Base-by-base conservation (phyloP, 1,140 invertebrate species). In the Bombus affinis region DNA sequence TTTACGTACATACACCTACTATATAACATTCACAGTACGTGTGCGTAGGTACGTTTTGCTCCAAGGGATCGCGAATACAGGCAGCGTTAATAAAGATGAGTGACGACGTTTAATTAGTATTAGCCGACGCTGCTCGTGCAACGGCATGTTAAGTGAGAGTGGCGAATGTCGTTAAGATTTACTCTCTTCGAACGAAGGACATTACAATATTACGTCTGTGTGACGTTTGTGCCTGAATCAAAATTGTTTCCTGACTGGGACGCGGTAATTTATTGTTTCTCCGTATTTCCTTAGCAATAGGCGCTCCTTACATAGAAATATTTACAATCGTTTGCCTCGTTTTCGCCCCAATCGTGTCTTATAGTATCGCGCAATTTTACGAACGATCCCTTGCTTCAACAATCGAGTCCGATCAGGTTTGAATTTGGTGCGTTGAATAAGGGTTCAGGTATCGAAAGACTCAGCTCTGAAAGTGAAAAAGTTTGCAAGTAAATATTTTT, bases 61-160 rank as follows among this genome's bases (percentile, higher is more conserved):
- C 32, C 13, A 68, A 70, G 62, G n/a, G 44, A 22, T 5, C n/a
- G 62, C 25, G 65, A 65, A 15, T 65, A 66, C 37, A 59, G n/a
- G 22, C 12, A 18, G 66, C 78, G 42, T 85, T 90, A 90, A 89
- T 89, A 90, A 89, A 90, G 89, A 90, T 85, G 85, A 89, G 85
- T 65, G 89, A 87, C 85, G 85, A 87, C 62, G 81, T 78, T 90
- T 89, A 89, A 90, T 90, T 90, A 84, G 77, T 83, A 81, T 87
- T 89, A 89, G 78, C 89, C 75, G 59, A 72, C 53, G n/a, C 59
- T 83, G 81, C 37, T 81, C 75, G 39, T 66, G 70, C 53, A 44
- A 28, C 68, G 78, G 57, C 86, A 57, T 83, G 85, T 83, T 83
- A 90, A 86, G 85, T 88, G 77, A 86, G 85, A 78, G 72, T 62